These are phyloP conservation scores for Himalopsyche tibetana DNA, from an alignment of 2,888 invertebrate genomes.

Conservation along the genomic window DNA sequence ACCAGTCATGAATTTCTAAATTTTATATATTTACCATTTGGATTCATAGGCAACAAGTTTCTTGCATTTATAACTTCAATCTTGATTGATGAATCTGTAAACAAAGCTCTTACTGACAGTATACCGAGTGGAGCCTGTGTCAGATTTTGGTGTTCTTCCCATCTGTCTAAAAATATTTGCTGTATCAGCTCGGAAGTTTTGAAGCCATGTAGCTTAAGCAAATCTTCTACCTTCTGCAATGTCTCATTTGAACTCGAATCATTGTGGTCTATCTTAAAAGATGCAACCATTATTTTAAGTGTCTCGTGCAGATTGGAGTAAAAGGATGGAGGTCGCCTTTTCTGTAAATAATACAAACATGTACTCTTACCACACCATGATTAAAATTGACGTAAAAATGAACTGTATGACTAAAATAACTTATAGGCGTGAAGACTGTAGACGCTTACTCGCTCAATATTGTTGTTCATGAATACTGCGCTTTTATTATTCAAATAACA, in stretches of 20 bases:
- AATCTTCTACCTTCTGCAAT: constrained; percentile 81
- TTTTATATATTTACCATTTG: constrained; percentile 81
- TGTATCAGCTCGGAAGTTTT: constrained; percentile 93
- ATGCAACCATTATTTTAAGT: constrained; percentile 89
- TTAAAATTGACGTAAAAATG: no score
- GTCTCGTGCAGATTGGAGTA: constrained; percentile 94
- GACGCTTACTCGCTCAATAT: no score
- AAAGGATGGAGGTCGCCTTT: constrained; percentile 93
- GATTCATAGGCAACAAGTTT: constrained; percentile 90
- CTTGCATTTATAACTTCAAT: constrained; percentile 94
- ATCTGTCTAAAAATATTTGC: constrained; percentile 82
- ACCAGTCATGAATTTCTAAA: not conserved
- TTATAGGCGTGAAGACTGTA: no score
- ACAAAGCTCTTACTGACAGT: constrained; percentile 86
- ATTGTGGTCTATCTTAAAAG: constrained; percentile 87
- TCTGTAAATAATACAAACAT: constrained; percentile 77
- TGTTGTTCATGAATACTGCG: no score
- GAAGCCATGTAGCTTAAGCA: constrained; percentile 89
- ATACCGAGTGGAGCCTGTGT: constrained; percentile 83
- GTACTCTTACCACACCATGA: no score
- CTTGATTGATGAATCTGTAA: constrained; percentile 83
- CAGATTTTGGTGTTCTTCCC: constrained; percentile 81
- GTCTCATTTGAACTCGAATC: constrained; percentile 78
- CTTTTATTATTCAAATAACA: no score
- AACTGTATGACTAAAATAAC: no score